phyloP scores from a whole-genome alignment of 2,113 vertebrate species.

The Melospiza melodia region DNA sequence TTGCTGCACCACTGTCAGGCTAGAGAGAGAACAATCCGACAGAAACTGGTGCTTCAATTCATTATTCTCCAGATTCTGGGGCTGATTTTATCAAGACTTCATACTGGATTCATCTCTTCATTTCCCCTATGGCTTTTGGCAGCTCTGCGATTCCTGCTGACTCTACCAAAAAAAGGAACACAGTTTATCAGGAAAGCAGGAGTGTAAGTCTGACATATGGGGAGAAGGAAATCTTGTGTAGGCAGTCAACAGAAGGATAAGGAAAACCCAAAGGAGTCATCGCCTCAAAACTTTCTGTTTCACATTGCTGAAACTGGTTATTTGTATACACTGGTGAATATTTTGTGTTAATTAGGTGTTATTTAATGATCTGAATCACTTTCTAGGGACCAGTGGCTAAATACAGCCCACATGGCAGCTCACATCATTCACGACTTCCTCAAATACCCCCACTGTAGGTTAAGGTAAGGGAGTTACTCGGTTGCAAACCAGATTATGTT shows the following conservation, averaged over 20 bases:
- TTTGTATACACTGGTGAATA: background rate
- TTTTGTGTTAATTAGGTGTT: background rate
- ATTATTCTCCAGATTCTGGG: background rate
- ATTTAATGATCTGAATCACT: background rate
- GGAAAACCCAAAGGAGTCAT: background rate
- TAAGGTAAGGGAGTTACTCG: no score
- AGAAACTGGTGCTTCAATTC: background rate
- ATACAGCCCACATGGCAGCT: background rate
- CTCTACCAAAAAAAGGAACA: background rate
- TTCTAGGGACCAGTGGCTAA: background rate
- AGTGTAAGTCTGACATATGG: rapidly evolving
- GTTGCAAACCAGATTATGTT: background rate
- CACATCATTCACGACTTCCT: background rate
- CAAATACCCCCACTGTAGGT: rapidly evolving
- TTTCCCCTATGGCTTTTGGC: background rate
- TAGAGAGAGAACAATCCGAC: background rate
- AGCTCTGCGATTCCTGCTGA: background rate
- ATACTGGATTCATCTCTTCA: background rate
- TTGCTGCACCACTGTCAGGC: background rate
- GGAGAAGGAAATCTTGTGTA: background rate
- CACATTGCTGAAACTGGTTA: background rate
- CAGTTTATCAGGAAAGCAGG: background rate
- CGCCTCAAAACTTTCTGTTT: background rate
- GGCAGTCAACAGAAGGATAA: background rate
- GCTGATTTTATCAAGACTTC: background rate